Percentiles rank a stretch among this genome's conserved stretches.
Conservation (phyloP, 2,797 vertebrate genomes). For the Tamandua tetradactyla region DNA sequence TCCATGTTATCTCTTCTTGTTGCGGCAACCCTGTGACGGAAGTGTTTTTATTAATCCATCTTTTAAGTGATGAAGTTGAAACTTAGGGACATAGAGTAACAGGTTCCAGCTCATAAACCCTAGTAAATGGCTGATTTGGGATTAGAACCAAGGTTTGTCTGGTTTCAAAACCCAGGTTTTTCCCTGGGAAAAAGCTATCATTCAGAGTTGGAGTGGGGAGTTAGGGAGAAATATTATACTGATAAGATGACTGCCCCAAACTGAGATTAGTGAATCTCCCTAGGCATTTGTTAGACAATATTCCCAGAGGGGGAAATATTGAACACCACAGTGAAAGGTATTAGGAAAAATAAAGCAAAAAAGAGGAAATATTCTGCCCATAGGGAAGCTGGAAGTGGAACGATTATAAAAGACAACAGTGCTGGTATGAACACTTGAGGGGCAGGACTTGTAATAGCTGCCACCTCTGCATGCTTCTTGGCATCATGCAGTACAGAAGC, state of each 20-base stretch:
- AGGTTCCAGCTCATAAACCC: background rate
- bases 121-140: background rate
- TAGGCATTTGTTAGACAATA: background rate
- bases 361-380: conserved; percentile 24
- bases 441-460: conserved; percentile 61
- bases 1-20: background rate
- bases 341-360: conserved; percentile 58
- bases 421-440: conserved; percentile 66
- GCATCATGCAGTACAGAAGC: conserved; percentile 66
- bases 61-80: background rate
- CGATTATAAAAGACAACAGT: conserved; percentile 62
- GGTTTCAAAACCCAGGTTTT: background rate
- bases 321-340: background rate
- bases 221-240: background rate
- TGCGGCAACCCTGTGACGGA: background rate
- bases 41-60: background rate
- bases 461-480: conserved; percentile 53
- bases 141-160: background rate
- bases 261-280: conserved; percentile 33
- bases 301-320: conserved; percentile 40
- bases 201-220: background rate
- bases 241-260: background rate
- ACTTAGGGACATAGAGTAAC: background rate
- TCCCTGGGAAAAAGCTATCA: background rate
- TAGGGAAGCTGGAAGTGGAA: conserved; percentile 63